phyloP scores from a whole-genome alignment of 2,113 vertebrate genomes.

The Nyctereutes procyonoides region DNA sequence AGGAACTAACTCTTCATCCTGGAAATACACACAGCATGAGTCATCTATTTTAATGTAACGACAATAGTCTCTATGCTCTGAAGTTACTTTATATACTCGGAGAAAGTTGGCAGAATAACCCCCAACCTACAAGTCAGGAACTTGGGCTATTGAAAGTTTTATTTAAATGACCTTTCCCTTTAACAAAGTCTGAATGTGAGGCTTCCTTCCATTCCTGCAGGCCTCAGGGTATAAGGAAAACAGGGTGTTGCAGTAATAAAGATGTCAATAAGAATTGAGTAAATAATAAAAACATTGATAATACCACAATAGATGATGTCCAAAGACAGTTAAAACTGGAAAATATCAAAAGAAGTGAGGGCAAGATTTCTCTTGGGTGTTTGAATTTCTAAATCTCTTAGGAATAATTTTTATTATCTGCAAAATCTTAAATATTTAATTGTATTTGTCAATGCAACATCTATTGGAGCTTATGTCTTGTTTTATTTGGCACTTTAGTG shows the following conservation, averaged over 20 bases:
- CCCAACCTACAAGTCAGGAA: background rate
- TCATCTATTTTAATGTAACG: conserved; percentile 1
- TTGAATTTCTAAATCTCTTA: conserved; percentile 61
- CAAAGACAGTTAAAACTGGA: background rate
- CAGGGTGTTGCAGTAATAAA: background rate
- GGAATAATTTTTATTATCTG: conserved; percentile 57
- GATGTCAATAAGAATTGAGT: conserved; percentile 8
- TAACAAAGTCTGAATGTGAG: background rate
- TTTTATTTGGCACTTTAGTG: background rate
- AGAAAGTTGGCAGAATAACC: background rate
- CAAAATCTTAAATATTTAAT: conserved; percentile 52
- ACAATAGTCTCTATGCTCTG: background rate
- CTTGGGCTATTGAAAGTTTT: background rate
- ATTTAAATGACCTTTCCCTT: conserved; percentile 50
- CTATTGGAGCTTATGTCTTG: background rate
- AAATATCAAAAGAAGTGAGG: conserved; percentile 12
- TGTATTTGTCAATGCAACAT: conserved; percentile 46
- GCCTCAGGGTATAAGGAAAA: background rate
- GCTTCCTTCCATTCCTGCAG: background rate
- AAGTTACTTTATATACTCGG: background rate
- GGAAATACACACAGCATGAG: conserved; percentile 10
- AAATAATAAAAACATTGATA: background rate
- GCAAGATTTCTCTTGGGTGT: background rate
- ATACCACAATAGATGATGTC: background rate
- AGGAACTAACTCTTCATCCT: conserved; percentile 40